Conservation (phyloP, 2,113 vertebrate genomes). For the Elanus axillaris region DNA sequence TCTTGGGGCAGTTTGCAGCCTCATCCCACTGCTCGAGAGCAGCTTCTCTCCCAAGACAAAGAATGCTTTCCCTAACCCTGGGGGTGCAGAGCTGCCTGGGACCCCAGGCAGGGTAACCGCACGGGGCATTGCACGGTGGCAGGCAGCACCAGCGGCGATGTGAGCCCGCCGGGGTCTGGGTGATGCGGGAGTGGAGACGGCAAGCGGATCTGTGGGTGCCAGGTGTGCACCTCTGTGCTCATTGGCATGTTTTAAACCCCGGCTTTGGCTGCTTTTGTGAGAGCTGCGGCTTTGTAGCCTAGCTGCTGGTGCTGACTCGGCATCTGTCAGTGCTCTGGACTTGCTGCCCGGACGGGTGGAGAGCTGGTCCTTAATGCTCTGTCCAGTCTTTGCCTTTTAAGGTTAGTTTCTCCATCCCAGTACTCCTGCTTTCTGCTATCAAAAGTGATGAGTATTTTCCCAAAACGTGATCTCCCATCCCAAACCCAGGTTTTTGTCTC, state of each 20-base stretch:
- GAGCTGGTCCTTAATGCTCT: conserved; percentile 4
- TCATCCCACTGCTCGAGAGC: not conserved
- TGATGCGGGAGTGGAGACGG: not conserved
- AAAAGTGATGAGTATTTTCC: not conserved
- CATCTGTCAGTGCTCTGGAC: not conserved
- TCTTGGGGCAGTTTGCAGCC: not conserved
- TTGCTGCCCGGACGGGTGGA: not conserved
- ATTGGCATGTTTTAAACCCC: not conserved
- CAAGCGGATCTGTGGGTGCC: not conserved
- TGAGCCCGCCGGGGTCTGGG: not conserved
- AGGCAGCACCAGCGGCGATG: fast-evolving
- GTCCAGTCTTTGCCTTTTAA: conserved; percentile 49
- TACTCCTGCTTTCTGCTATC: conserved; percentile 1
- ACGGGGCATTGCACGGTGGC: not conserved
- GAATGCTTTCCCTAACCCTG: not conserved
- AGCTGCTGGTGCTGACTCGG: not conserved
- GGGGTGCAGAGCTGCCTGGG: not conserved
- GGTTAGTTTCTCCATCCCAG: conserved; percentile 24
- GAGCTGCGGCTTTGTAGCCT: not conserved
- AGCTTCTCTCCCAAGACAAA: not conserved
- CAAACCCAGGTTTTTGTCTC: not conserved
- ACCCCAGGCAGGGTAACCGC: not conserved
- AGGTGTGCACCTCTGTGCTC: not conserved
- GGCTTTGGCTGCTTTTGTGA: fast-evolving
- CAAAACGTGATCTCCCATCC: not conserved